Evolutionary conservation across 2,888 invertebrate genomes (phyloP), one percentile per base, ranked within the genome.

Genomic region (Mythimna albipuncta): DNA sequence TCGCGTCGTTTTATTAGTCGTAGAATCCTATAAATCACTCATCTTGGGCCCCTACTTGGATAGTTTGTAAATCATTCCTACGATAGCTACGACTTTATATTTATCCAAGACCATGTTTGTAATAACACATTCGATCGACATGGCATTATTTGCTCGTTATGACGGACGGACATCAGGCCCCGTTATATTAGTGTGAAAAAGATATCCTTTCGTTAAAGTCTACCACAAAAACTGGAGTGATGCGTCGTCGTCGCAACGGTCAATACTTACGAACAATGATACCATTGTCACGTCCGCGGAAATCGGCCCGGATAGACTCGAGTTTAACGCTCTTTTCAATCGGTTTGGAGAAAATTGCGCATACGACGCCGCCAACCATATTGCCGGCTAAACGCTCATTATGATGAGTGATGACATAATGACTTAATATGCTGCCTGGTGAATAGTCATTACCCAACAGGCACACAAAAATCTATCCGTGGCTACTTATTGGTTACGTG

Each of bases 271-370:
- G 87, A 88, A 94, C 93, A 94, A 94, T 93, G 85, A 89, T 70
- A 72, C 89, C 87, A 93, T 93, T 94, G 94, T 93, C 91, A 91
- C 88, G 90, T 93, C 88, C 90, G 82, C 89, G 88, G 91, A 92
- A 92, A 89, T 89, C 82, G 85, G 81, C 73, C 73, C 85, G 83
- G 85, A 89, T 88, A 87, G 87, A 87, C 87, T 87, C 84, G 89
- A 87, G 64, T 85, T 77, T 73, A 66, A 69, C 44, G 65, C 69
- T 63, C 58, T 47, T 89, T 91, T 88, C 83, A 86, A 90, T 91
- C 84, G 87, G 86, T 92, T 92, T 90, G 82, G 84, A 91, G 92
- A 91, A 93, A 91, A 90, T 87, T 84, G 81, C 86, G 83, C 78
- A 77, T 73, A 79, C 55, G 59, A 55, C 21, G 44, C 65, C 32